Percentiles rank a stretch among this genome's conserved stretches.
These are phyloP conservation scores for Galemys pyrenaicus DNA, from an alignment of 2,113 vertebrate genomes.

Conservation along the genomic window DNA sequence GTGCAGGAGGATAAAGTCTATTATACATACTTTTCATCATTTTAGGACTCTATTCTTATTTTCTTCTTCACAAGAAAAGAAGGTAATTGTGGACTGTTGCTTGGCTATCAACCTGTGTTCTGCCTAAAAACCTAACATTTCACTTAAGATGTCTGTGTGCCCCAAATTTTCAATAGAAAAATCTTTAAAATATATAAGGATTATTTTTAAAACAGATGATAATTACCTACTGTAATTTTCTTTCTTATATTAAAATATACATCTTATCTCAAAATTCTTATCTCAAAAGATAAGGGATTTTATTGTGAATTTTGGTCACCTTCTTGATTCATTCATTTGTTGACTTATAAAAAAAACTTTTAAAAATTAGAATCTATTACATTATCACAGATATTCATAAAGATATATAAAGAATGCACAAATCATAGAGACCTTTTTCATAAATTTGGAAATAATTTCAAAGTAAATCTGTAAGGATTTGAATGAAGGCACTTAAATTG, in stretches of 20 bases:
- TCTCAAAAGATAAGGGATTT: neutral
- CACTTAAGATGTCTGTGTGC: neutral
- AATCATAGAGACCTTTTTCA: neutral
- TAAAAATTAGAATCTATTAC: neutral
- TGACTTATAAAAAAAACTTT: neutral
- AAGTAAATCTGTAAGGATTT: constrained; percentile 72
- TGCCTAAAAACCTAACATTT: neutral
- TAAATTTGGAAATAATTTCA: neutral
- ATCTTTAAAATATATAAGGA: neutral
- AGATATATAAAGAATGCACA: neutral
- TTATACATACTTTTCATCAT: neutral
- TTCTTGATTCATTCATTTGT: neutral
- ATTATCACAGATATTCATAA: neutral
- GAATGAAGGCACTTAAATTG: constrained; percentile 83
- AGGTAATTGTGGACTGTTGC: neutral
- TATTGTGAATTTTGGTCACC: neutral
- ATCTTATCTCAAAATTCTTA: too few species aligned
- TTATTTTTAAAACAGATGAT: neutral
- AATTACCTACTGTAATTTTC: neutral
- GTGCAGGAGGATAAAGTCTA: neutral
- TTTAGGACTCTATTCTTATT: neutral
- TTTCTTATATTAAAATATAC: neutral
- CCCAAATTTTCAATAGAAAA: neutral
- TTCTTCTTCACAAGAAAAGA: neutral
- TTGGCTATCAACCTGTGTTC: neutral